Evolutionary conservation across 2,113 vertebrate species (phyloP).

Genomic region (Hirundichthys speculiger): DNA sequence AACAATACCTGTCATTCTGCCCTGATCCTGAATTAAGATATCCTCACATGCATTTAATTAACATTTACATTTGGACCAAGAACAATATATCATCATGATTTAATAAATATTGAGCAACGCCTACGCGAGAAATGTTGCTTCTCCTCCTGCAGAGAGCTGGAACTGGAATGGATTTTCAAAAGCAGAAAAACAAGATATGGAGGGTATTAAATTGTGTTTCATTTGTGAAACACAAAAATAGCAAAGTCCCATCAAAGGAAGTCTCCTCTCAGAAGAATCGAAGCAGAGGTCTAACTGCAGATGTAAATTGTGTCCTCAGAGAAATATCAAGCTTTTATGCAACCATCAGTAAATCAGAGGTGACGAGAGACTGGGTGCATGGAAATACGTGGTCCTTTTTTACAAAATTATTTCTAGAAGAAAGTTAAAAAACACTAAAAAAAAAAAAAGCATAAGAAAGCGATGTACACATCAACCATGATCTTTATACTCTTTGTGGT

Average conservation of each 20-base stretch:
- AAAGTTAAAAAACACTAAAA: slow-evolving; percentile 15
- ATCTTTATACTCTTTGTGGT: slow-evolving; percentile 16
- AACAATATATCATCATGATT: slow-evolving; percentile 62
- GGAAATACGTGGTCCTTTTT: slow-evolving; percentile 12
- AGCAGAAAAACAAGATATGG: slow-evolving; percentile 43
- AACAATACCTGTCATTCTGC: slow-evolving; percentile 71
- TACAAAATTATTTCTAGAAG: background rate
- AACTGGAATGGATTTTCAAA: slow-evolving; percentile 35
- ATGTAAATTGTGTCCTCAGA: slow-evolving; percentile 38
- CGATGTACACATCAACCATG: slow-evolving; percentile 36
- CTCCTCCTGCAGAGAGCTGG: slow-evolving; percentile 4
- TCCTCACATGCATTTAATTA: slow-evolving; percentile 72
- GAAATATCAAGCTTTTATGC: slow-evolving; percentile 35
- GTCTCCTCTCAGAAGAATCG: slow-evolving; percentile 14
- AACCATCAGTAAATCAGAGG: slow-evolving; percentile 19
- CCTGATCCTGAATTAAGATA: slow-evolving; percentile 66
- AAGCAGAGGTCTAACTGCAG: slow-evolving; percentile 31
- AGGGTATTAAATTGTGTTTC: too few relatives aligned
- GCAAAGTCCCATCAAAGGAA: slow-evolving; percentile 42
- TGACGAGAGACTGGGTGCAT: slow-evolving; percentile 13
- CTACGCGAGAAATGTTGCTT: slow-evolving; percentile 38
- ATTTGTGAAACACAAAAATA: slow-evolving; percentile 51
- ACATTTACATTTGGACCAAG: slow-evolving; percentile 57
- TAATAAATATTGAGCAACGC: slow-evolving; percentile 53
- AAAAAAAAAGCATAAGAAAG: slow-evolving; percentile 35